Evolutionary conservation across 2,797 vertebrate species (phyloP).

Genomic region (Darevskia nairensis): DNA sequence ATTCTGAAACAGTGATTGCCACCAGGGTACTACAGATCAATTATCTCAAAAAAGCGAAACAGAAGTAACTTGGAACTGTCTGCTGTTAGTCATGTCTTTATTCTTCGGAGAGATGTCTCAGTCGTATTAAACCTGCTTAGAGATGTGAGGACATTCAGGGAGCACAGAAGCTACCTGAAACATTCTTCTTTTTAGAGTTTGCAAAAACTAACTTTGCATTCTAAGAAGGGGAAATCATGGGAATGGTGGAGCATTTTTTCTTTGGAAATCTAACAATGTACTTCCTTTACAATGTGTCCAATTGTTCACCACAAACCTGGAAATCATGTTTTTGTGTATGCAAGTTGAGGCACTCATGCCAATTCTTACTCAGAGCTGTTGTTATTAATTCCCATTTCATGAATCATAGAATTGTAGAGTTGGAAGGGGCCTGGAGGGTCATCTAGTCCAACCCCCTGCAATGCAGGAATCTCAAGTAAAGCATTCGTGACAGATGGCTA

Average conservation of each 20-base stretch:
- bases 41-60: not conserved
- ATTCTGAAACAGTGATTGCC: not conserved
- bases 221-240: not conserved
- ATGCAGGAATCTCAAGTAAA: too few relatives aligned
- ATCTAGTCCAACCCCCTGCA: too few relatives aligned
- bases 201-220: not conserved
- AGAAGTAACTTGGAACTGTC: not conserved
- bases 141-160: not conserved
- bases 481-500: too few relatives aligned
- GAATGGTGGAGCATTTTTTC: not conserved
- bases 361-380: slow-evolving; percentile 9
- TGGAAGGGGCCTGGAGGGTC: too few relatives aligned
- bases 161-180: not conserved
- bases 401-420: not conserved
- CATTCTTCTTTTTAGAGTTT: not conserved
- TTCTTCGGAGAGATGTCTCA: not conserved
- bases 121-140: not conserved
- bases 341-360: not conserved
- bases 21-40: too few relatives aligned
- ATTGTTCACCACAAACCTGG: not conserved
- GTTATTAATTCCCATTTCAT: not conserved
- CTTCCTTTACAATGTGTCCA: not conserved
- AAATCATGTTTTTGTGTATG: not conserved
- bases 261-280: not conserved
- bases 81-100: not conserved